phyloP scores from a whole-genome alignment of 2,113 vertebrate genomes.

The Phaethornis superciliosus region DNA sequence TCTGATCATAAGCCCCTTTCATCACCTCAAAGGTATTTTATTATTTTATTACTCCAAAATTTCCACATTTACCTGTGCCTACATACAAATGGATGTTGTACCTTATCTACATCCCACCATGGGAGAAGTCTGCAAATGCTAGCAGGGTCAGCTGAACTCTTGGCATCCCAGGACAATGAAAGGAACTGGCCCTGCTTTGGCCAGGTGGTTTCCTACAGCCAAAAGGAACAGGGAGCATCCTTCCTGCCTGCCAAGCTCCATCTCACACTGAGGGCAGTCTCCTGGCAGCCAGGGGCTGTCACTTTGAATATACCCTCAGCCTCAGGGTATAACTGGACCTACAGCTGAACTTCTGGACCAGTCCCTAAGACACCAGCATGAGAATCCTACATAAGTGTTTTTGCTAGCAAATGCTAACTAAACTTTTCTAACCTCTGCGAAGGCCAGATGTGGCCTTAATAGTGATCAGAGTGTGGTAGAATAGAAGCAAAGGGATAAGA shows the following conservation, averaged over 20 bases:
- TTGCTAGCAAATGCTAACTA: background rate
- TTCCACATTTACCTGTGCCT: background rate
- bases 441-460: background rate
- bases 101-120: background rate
- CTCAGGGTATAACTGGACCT: background rate
- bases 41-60: background rate
- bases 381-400: background rate
- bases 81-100: background rate
- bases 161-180: rapidly evolving
- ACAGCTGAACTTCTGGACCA: background rate
- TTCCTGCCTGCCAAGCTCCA: background rate
- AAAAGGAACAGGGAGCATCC: background rate
- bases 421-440: background rate
- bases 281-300: background rate
- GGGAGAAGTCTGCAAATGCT: background rate
- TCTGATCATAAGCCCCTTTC: background rate
- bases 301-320: background rate
- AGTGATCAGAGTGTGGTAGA: background rate
- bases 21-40: background rate
- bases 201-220: background rate
- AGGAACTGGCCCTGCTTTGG: background rate
- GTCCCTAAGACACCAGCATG: background rate
- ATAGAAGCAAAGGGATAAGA: constrained; percentile 24
- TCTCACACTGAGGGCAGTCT: rapidly evolving
- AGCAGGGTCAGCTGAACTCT: background rate